These are phyloP conservation scores for Scolopax mira DNA, from an alignment of 2,113 vertebrate genomes.

Conservation along the genomic window DNA sequence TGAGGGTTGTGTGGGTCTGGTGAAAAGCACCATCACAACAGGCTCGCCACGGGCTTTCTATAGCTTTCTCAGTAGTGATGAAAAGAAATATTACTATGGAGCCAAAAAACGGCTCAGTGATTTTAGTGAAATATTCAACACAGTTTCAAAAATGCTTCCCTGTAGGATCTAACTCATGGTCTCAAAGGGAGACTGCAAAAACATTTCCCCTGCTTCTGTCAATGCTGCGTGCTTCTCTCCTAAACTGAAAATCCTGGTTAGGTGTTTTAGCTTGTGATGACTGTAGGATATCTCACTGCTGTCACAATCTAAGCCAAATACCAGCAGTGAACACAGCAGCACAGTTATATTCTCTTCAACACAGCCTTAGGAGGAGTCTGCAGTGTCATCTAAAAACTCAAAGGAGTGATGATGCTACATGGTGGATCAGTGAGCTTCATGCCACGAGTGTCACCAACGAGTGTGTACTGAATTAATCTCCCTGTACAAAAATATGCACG, in stretches of 20 bases:
- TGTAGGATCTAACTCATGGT: background rate
- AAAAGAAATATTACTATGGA: background rate
- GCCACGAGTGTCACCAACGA: background rate
- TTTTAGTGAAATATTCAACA: background rate
- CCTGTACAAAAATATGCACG: background rate
- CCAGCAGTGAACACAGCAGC: background rate
- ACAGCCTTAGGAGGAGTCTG: background rate
- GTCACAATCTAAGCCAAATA: background rate
- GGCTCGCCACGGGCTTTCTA: background rate
- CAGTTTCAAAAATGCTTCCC: background rate
- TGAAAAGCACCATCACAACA: background rate
- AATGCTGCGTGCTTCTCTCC: background rate
- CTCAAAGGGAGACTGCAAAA: background rate
- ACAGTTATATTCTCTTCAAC: background rate
- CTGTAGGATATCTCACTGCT: background rate
- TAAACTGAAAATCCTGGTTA: background rate
- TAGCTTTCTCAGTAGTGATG: background rate
- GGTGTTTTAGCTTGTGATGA: background rate
- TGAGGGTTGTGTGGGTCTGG: background rate
- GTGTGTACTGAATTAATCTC: background rate
- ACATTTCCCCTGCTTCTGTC: background rate
- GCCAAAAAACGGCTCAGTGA: background rate
- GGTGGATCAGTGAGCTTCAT: background rate
- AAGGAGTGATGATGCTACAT: background rate
- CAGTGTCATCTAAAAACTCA: background rate